Evolutionary conservation across 2,888 invertebrate species (phyloP), one percentile per base, ranked within the genome.

Genomic region (Adelphocoris suturalis): DNA sequence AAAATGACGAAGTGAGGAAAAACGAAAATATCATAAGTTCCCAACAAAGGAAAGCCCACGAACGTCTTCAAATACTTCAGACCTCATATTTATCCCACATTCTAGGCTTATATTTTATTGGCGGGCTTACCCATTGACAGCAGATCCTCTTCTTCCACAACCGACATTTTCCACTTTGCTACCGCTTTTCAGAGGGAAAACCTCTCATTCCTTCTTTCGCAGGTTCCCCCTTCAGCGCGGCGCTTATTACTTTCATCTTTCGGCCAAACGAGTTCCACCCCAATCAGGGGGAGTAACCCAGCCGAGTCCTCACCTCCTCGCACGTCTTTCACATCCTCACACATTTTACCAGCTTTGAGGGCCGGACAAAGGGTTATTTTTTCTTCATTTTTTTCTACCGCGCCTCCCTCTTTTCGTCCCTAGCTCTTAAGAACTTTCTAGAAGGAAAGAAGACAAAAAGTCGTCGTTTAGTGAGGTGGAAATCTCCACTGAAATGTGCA

Each of bases 171-270:
- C 68, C 68, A 68, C 68, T 68, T 68, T 68, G 68, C 68, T 23
- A 13, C 68, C 9, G 68, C 23, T 68, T 61, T 68, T 68, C 68
- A 23, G 23, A 19, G 68, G 11, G 23, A 19, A 14, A 68, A 68
- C 68, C 68, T 19, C 68, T 27, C 68, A 19, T 27, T 68, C 68
- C 23, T 68, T 27, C 68, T 19, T 23, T 4, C 68, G 68, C 68
- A 27, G 27, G 68, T 27, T 19, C 57, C 37, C 37, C 52, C 52
- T 52, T 52, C 52, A 11, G 27, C 19, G 27, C 37, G 19, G 68
- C 68, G 19, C 19, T 68, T 68, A 68, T 68, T 68, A 68, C 68
- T 68, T 68, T 68, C 68, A 68, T 68, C 68, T 68, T 68, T 68
- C 52, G 52, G 16, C 68, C 68, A 68, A 68, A 68, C 68, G 68